Evolutionary conservation across 2,888 invertebrate genomes (phyloP).

Genomic region (Resseliella maxima): DNA sequence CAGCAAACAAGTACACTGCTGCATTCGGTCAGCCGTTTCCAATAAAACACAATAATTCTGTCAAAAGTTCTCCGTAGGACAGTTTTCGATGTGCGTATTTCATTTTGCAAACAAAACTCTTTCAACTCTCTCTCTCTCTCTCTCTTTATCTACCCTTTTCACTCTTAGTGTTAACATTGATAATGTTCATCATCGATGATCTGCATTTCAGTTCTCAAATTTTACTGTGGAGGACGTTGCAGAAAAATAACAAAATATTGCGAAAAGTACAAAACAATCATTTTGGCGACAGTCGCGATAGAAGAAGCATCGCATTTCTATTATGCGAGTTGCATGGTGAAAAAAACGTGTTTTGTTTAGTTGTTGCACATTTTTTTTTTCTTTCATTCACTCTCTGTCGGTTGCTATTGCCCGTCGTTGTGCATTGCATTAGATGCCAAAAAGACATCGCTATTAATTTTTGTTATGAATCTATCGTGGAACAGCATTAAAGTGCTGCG

Average conservation of each 20-base stretch:
- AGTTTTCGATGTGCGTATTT: constrained; percentile 7
- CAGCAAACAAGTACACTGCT: constrained; percentile 43
- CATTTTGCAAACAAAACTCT: constrained; percentile 1
- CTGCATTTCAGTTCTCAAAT: background rate
- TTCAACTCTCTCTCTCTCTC: too few species aligned
- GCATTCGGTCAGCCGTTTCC: background rate
- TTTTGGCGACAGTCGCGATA: constrained; percentile 44
- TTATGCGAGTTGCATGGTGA: background rate
- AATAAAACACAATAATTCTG: constrained; percentile 53
- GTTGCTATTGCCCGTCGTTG: background rate
- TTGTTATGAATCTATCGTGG: constrained; percentile 42
- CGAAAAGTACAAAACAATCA: constrained; percentile 42
- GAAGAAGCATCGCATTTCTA: constrained; percentile 1
- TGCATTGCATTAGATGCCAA: constrained; percentile 21
- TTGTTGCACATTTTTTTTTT: background rate
- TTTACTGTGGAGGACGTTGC: background rate
- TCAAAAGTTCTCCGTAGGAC: constrained; percentile 44
- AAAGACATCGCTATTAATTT: constrained; percentile 49
- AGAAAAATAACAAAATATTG: background rate
- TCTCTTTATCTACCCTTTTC: too few species aligned
- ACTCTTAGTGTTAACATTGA: background rate
- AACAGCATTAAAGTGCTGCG: constrained; percentile 26
- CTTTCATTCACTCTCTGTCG: background rate
- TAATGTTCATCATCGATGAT: background rate
- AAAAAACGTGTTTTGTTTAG: background rate